Evolutionary conservation across 2,797 vertebrate genomes (phyloP).

Genomic region (Darevskia nairensis): DNA sequence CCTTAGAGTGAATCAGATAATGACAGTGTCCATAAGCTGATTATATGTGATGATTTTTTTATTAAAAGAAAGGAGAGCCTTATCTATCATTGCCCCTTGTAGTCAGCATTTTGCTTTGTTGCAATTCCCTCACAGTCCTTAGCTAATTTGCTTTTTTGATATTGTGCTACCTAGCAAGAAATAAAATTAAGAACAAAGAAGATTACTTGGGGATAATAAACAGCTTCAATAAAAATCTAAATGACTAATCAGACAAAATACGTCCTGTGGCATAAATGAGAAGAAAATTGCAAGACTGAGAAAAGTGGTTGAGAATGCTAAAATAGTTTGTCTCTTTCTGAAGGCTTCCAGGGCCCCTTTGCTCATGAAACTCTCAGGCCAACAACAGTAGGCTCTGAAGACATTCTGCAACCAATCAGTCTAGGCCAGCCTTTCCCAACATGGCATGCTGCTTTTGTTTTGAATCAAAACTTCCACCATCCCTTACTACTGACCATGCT

Average conservation of each 20-base stretch:
- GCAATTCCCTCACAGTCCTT: slow-evolving; percentile 59
- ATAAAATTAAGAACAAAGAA: slow-evolving; percentile 45
- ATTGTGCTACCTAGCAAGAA: slow-evolving; percentile 51
- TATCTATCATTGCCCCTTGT: neutral
- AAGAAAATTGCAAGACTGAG: slow-evolving; percentile 35
- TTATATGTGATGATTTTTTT: slow-evolving; percentile 7
- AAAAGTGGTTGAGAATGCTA: slow-evolving; percentile 34
- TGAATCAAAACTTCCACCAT: neutral
- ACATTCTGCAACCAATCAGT: neutral
- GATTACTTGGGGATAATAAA: slow-evolving; percentile 53
- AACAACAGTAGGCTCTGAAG: neutral
- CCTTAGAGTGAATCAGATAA: slow-evolving; percentile 39
- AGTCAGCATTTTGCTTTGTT: slow-evolving; percentile 53
- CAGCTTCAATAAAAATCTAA: slow-evolving; percentile 32
- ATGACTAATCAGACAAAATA: slow-evolving; percentile 52
- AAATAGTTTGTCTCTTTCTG: neutral
- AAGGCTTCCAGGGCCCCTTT: neutral
- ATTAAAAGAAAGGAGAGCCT: neutral
- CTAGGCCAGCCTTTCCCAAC: neutral
- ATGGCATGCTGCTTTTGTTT: neutral
- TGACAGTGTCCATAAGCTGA: slow-evolving; percentile 40
- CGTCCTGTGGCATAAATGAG: slow-evolving; percentile 29
- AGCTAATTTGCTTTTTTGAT: slow-evolving; percentile 60
- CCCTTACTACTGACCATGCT: neutral
- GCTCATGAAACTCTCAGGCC: neutral